phyloP scores from a whole-genome alignment of 2,113 vertebrate genomes.

The Entelurus aequoreus region DNA sequence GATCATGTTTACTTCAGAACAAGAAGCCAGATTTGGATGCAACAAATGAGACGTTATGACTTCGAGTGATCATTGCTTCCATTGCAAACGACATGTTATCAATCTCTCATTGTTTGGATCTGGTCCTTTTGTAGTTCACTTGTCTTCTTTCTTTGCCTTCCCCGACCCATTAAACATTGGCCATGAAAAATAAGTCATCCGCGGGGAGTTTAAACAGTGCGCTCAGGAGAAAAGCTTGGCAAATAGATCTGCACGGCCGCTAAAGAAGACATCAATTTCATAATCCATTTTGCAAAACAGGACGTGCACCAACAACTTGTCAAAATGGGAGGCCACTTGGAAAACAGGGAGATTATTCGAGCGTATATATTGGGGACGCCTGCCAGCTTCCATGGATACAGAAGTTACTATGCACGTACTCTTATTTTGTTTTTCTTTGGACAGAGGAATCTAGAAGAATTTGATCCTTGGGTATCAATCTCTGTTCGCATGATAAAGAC shows the following conservation, averaged over 20 bases:
- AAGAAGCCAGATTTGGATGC: constrained; percentile 21
- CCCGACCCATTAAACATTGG: constrained; percentile 25
- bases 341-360: constrained; percentile 37
- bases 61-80: constrained; percentile 24
- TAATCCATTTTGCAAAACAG: constrained; percentile 34
- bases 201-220: constrained; percentile 14
- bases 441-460: constrained; percentile 55
- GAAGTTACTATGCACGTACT: background rate
- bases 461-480: constrained; percentile 63
- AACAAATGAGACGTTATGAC: constrained; percentile 24
- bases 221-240: constrained; percentile 25
- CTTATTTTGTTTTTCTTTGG: constrained; percentile 27
- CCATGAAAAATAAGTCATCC: constrained; percentile 38
- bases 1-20: constrained; percentile 26
- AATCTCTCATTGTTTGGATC: constrained; percentile 10
- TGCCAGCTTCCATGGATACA: constrained; percentile 52
- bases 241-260: constrained; percentile 23
- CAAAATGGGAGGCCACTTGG: constrained; percentile 29
- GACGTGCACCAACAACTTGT: constrained; percentile 28
- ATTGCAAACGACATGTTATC: constrained; percentile 15
- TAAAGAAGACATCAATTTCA: constrained; percentile 32
- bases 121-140: constrained; percentile 9
- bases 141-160: constrained; percentile 12
- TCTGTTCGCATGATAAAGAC: constrained; percentile 67
- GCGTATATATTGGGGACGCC: constrained; percentile 12